Evolutionary conservation across 2,113 vertebrate species (phyloP).

Genomic region (Accipiter cooperii): DNA sequence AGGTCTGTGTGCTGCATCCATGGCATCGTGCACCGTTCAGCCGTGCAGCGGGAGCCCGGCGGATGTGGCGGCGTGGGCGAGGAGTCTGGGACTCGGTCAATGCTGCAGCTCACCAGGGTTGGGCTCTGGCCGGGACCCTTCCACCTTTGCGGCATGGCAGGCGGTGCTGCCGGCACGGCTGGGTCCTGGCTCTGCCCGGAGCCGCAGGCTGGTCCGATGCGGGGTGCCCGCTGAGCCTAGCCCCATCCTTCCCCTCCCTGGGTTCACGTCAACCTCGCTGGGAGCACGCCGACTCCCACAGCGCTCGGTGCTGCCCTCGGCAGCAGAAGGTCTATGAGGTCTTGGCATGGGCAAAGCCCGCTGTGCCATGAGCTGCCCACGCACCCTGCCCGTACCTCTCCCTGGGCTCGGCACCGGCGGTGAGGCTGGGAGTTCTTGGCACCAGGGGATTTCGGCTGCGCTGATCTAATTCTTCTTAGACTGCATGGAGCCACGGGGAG

Average conservation of each 20-base stretch:
- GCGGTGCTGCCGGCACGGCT: neutral
- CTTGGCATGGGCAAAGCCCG: neutral
- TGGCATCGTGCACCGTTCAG: rapidly evolving
- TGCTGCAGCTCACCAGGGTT: neutral
- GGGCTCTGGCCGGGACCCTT: neutral
- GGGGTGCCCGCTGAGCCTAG: rapidly evolving
- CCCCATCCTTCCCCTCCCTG: neutral
- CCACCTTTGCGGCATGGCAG: neutral
- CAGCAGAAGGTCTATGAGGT: neutral
- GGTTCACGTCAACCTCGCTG: rapidly evolving
- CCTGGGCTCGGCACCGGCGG: neutral
- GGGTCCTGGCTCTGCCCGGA: neutral
- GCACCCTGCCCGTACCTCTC: rapidly evolving
- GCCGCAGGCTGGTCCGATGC: rapidly evolving
- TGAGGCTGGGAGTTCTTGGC: neutral
- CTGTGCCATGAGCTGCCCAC: neutral
- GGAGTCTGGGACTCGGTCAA: rapidly evolving
- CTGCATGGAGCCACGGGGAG: neutral
- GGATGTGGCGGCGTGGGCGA: rapidly evolving
- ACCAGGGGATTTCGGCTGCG: neutral
- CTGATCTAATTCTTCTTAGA: neutral
- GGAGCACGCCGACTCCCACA: rapidly evolving
- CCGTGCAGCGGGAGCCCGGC: neutral
- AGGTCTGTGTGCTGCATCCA: neutral
- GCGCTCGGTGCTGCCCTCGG: rapidly evolving